Percentiles rank a stretch among this genome's conserved stretches.
Conservation (phyloP, 2,888 invertebrate genomes). For the Ctena decussata region DNA sequence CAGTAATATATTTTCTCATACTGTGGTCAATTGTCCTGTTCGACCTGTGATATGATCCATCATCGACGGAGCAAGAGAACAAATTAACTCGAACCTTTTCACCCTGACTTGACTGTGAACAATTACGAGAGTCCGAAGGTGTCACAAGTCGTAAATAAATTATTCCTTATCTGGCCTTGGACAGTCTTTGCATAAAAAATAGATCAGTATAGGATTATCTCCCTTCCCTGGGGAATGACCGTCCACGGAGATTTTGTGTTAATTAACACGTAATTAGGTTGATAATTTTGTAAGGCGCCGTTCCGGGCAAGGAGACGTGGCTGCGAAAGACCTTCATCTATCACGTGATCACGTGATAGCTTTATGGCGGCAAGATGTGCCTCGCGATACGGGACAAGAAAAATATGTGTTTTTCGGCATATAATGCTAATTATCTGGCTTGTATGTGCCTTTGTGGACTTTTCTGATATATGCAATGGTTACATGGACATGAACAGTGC, state of each 20-base stretch:
- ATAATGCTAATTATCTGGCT: too few relatives aligned
- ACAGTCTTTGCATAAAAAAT: slow-evolving; percentile 47
- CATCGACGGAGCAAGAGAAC: not conserved
- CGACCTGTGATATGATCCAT: not conserved
- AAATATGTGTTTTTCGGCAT: too few relatives aligned
- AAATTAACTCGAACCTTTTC: not conserved
- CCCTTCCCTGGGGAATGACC: slow-evolving; percentile 45
- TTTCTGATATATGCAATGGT: too few relatives aligned
- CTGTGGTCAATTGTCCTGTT: not conserved
- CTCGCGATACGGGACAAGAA: too few relatives aligned
- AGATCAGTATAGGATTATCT: slow-evolving; percentile 60
- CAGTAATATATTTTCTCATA: too few relatives aligned
- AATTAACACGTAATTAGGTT: slow-evolving; percentile 56
- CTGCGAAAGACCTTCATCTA: slow-evolving; percentile 51
- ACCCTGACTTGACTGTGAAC: not conserved
- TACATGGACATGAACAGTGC: too few relatives aligned
- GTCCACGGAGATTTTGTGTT: slow-evolving; percentile 63
- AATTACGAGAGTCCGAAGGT: not conserved
- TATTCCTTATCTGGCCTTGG: slow-evolving; percentile 38
- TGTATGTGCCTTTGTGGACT: too few relatives aligned
- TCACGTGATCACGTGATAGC: too few relatives aligned
- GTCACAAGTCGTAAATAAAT: slow-evolving; percentile 66
- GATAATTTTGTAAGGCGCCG: slow-evolving; percentile 1
- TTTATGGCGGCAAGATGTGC: too few relatives aligned
- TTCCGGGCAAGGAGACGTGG: not conserved